Evolutionary conservation across 2,797 vertebrate species (phyloP).

Genomic region (Anguilla pacifica): DNA sequence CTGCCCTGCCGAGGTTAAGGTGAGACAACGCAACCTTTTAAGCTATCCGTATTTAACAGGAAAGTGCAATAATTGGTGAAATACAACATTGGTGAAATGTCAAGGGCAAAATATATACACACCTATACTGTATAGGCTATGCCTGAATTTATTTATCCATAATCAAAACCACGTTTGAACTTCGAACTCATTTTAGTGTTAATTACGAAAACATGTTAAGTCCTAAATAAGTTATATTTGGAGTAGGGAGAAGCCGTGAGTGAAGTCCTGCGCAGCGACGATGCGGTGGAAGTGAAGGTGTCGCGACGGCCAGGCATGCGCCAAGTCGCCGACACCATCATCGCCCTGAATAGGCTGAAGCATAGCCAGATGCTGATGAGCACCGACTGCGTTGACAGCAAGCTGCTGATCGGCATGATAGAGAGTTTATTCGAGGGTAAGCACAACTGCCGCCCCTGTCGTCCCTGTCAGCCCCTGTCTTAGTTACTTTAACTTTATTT

Average conservation of each 20-base stretch:
- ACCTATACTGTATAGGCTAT: too few species aligned
- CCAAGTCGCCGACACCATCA: constrained; percentile 37
- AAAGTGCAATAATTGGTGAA: too few species aligned
- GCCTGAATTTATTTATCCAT: too few species aligned
- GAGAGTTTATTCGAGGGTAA: background rate
- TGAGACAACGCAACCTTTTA: background rate
- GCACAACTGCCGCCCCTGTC: background rate
- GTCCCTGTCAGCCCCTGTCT: background rate
- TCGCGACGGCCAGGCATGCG: constrained; percentile 25
- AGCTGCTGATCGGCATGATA: constrained; percentile 35
- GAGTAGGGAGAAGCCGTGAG: constrained; percentile 13
- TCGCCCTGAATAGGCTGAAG: constrained; percentile 47
- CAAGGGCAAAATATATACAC: too few species aligned
- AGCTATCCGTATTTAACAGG: background rate
- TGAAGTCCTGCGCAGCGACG: background rate
- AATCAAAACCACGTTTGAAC: background rate
- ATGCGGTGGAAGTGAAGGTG: constrained; percentile 45
- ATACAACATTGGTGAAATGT: too few species aligned
- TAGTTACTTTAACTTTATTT: background rate
- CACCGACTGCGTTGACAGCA: background rate
- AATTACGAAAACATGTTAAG: constrained; percentile 13
- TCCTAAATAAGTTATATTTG: background rate
- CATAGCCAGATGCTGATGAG: background rate
- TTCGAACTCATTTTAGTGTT: background rate
- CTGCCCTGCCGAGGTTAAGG: background rate